Base-by-base conservation (phyloP, 1,140 invertebrate genomes). In the Thaumatotibia leucotreta region DNA sequence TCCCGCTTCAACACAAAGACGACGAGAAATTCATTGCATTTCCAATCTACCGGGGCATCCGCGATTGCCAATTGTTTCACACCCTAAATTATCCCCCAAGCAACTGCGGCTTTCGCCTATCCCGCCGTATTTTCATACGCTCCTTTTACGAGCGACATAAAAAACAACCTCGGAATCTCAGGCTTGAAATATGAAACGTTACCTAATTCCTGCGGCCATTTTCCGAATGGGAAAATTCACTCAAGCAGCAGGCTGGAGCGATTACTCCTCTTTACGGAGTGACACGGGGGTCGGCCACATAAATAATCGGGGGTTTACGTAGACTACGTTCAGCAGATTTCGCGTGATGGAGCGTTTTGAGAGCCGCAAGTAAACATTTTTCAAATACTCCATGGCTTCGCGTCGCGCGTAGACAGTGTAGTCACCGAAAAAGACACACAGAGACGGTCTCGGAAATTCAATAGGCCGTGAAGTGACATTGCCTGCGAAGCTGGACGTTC, bases 181-280 rank as follows among this genome's bases (percentile, higher is more conserved):
- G 33, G 24, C 50, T 68, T 75, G 71, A 77, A 79, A 84, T 82
- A 84, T 83, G 76, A 83, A 83, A 80, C 79, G 67, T 64, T 79
- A 76, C 73, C 73, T 84, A 82, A 87, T 86, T 79, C 76, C 68
- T 80, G 76, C 54, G 69, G 73, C 79, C 75, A 82, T 86, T 84
- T 83, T 79, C 76, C 75, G 75, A 82, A 85, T 86, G 79, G 77
- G 80, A 79, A 81, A 82, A 83, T 79, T 87, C 81, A 87, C 83
- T 87, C 81, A 81, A 74, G 68, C 14, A 69, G 65, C 71, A 78
- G 76, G 81, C 81, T 68, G 77, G 73, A 79, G 79, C 83, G 82
- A 86, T 89, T 86, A 86, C 80, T 84, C 72, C 76, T 80, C 79
- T 79, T 84, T 83, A 83, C 74, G 70, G 69, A 83, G 80, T 86